Percentiles rank a stretch among this genome's conserved stretches.
phyloP scores from a whole-genome alignment of 2,888 invertebrate genomes.

The Ophion obscuratus region DNA sequence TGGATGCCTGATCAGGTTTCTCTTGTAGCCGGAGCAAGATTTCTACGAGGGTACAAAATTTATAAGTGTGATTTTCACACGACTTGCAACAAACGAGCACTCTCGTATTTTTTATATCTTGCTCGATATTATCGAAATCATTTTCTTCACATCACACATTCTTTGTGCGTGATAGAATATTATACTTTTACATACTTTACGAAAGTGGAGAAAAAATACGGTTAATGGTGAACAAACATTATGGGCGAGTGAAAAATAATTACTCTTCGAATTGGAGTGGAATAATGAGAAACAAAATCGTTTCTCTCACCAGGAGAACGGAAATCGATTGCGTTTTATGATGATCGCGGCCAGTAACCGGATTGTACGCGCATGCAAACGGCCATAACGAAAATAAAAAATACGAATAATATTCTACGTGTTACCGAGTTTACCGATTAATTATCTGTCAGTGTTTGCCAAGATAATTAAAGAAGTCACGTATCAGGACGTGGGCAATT shows the following conservation, averaged over 20 bases:
- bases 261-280: slow-evolving; percentile 29
- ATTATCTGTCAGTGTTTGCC: slow-evolving; percentile 72
- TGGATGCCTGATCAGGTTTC: too few species aligned
- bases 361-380: slow-evolving; percentile 25
- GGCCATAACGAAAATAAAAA: slow-evolving; percentile 3
- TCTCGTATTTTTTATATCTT: too few species aligned
- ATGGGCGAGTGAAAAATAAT: slow-evolving; percentile 10
- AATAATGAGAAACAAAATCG: slow-evolving; percentile 43
- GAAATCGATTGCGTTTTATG: slow-evolving; percentile 35
- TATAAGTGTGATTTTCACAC: too few species aligned
- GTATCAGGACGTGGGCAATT: slow-evolving; percentile 75
- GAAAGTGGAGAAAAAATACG: not conserved
- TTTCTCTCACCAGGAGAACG: slow-evolving; percentile 27
- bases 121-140: too few species aligned
- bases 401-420: slow-evolving; percentile 49
- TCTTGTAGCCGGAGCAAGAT: too few species aligned
- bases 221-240: not conserved
- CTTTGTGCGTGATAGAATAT: too few species aligned
- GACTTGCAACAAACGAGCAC: too few species aligned
- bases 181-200: not conserved
- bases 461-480: slow-evolving; percentile 75
- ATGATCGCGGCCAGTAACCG: slow-evolving; percentile 19
- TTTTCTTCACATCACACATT: too few species aligned
- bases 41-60: too few species aligned
- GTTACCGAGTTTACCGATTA: slow-evolving; percentile 67